phyloP scores from a whole-genome alignment of 2,797 vertebrate genomes.

The Spinus olivaceus region DNA sequence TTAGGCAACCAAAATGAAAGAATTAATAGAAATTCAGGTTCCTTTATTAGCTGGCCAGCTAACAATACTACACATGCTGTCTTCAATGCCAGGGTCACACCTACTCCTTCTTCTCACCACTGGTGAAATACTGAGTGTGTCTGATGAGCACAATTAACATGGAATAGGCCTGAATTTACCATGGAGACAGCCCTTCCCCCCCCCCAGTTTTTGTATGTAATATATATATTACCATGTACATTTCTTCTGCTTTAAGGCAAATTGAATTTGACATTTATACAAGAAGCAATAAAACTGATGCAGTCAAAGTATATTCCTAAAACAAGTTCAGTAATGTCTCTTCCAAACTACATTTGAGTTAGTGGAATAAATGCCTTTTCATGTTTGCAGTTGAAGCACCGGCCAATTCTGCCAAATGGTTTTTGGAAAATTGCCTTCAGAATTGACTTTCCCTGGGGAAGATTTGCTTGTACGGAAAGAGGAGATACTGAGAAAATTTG shows the following conservation, averaged over 20 bases:
- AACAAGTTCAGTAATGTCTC: conserved; percentile 72
- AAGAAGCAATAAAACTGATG: conserved; percentile 69
- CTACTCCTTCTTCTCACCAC: neutral
- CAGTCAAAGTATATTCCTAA: conserved; percentile 70
- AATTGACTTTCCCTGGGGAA: conserved; percentile 71
- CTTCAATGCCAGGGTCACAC: neutral
- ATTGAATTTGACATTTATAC: conserved; percentile 69
- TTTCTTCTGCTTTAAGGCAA: conserved; percentile 50
- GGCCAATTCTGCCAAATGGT: conserved; percentile 73
- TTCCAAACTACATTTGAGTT: conserved; percentile 68
- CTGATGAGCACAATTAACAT: conserved; percentile 5
- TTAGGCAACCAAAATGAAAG: neutral
- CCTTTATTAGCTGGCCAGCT: neutral
- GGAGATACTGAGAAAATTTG: conserved; percentile 59
- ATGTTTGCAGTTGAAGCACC: conserved; percentile 60
- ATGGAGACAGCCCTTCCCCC: neutral
- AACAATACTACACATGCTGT: neutral
- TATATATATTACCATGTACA: conserved; percentile 42
- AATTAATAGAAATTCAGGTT: neutral
- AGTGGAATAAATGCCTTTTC: conserved; percentile 76
- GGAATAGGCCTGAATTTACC: neutral
- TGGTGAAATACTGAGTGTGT: neutral
- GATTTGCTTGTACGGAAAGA: conserved; percentile 68
- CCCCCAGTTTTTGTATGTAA: neutral
- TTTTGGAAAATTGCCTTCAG: conserved; percentile 76